Conservation (phyloP, 2,888 invertebrate species). For the Acanthopleura granulata region DNA sequence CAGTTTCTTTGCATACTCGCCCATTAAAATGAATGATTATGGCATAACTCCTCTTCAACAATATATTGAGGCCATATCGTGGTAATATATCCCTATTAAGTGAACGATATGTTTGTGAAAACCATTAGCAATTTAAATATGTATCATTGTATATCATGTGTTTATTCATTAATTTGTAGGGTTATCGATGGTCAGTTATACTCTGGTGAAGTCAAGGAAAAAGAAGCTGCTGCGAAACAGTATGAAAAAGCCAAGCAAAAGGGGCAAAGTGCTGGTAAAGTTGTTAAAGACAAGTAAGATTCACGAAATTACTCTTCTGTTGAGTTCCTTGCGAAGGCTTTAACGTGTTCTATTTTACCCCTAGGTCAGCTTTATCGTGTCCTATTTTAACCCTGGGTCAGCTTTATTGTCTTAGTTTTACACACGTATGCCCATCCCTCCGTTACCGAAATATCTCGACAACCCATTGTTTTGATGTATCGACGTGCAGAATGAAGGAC, state of each 20-base stretch:
- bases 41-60: too few relatives aligned
- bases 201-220: constrained; percentile 54
- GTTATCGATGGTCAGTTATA: constrained; percentile 51
- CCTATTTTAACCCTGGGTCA: neutral
- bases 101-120: too few relatives aligned
- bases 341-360: neutral
- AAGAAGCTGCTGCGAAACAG: constrained; percentile 45
- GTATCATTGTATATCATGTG: too few relatives aligned
- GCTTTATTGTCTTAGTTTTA: neutral
- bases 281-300: constrained; percentile 27
- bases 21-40: too few relatives aligned
- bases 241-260: constrained; percentile 52
- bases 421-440: neutral
- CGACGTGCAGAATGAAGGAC: too few relatives aligned
- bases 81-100: too few relatives aligned
- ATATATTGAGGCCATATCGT: too few relatives aligned
- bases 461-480: too few relatives aligned
- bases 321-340: too few relatives aligned
- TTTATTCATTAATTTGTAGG: constrained; percentile 35
- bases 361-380: neutral
- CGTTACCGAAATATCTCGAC: neutral
- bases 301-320: too few relatives aligned
- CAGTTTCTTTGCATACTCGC: too few relatives aligned
- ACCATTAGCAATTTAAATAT: too few relatives aligned
- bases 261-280: constrained; percentile 57